Evolutionary conservation across 2,888 invertebrate species (phyloP).

Genomic region (Oasisia sp.): DNA sequence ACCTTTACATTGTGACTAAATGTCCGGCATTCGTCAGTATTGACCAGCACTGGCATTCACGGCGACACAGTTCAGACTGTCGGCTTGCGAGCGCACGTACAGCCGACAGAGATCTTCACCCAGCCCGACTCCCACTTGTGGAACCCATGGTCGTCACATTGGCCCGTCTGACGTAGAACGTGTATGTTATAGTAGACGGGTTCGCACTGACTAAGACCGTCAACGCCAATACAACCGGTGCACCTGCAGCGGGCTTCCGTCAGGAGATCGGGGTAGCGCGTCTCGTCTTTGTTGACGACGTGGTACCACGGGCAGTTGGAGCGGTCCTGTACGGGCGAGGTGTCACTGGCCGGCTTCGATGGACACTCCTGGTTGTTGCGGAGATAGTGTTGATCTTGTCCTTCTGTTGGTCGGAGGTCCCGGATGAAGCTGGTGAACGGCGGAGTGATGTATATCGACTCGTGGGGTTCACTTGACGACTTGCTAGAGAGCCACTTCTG

Average conservation of each 20-base stretch:
- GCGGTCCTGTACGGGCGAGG: constrained; percentile 2
- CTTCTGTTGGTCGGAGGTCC: background rate
- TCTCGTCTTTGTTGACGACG: constrained; percentile 19
- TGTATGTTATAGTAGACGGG: constrained; percentile 22
- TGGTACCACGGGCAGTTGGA: constrained; percentile 27
- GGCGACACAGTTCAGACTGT: background rate
- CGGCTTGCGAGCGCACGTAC: constrained; percentile 20
- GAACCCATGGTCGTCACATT: constrained; percentile 20
- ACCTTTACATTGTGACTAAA: background rate
- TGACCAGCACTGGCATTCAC: background rate
- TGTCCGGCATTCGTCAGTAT: background rate
- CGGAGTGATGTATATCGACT: background rate
- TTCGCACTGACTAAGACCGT: constrained; percentile 8
- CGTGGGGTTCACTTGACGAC: background rate
- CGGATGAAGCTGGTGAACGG: background rate
- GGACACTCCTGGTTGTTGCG: background rate
- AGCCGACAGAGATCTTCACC: constrained; percentile 18
- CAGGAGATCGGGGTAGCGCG: constrained; percentile 10
- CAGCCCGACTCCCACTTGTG: constrained; percentile 20
- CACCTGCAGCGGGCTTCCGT: constrained; percentile 22
- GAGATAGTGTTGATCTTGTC: background rate
- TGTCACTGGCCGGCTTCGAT: background rate
- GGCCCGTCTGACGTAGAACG: background rate
- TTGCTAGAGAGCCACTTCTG: background rate
- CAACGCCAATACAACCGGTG: background rate